These are phyloP conservation scores for Edolisoma coerulescens DNA, from an alignment of 2,113 vertebrate genomes.

Conservation along the genomic window DNA sequence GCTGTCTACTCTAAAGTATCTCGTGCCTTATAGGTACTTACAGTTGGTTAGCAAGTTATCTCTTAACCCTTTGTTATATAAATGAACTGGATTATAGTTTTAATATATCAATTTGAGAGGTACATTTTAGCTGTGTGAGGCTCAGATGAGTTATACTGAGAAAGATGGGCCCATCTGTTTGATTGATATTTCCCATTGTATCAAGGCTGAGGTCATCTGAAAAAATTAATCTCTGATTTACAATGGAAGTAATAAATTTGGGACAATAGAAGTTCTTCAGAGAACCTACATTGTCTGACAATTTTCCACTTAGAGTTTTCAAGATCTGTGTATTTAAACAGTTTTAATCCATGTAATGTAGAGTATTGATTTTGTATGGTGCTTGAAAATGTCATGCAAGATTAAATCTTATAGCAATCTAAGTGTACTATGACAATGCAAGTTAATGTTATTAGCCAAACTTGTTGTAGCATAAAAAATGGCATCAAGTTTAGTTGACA, in stretches of 20 bases:
- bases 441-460: slow-evolving; percentile 62
- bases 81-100: not conserved
- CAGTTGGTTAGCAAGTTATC: not conserved
- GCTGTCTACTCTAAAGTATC: not conserved
- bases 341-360: slow-evolving; percentile 61
- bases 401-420: slow-evolving; percentile 56
- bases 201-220: slow-evolving; percentile 38
- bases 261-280: slow-evolving; percentile 37
- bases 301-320: slow-evolving; percentile 54
- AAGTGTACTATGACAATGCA: slow-evolving; percentile 53
- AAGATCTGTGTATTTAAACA: slow-evolving; percentile 61
- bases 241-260: slow-evolving; percentile 54
- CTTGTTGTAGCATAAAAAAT: slow-evolving; percentile 51
- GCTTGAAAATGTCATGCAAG: slow-evolving; percentile 61
- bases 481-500: slow-evolving; percentile 31
- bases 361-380: slow-evolving; percentile 66
- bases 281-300: slow-evolving; percentile 38
- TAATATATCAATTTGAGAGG: not conserved
- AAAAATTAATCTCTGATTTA: slow-evolving; percentile 52
- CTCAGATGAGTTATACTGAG: not conserved
- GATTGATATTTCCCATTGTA: slow-evolving; percentile 39
- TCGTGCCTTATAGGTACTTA: not conserved
- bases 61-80: not conserved
- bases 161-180: slow-evolving; percentile 7
- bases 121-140: not conserved